A percentile compares a stretch with the other conserved stretches of the same genome.
phyloP scores from a whole-genome alignment of 2,888 invertebrate species.

The Drosophila anceps region DNA sequence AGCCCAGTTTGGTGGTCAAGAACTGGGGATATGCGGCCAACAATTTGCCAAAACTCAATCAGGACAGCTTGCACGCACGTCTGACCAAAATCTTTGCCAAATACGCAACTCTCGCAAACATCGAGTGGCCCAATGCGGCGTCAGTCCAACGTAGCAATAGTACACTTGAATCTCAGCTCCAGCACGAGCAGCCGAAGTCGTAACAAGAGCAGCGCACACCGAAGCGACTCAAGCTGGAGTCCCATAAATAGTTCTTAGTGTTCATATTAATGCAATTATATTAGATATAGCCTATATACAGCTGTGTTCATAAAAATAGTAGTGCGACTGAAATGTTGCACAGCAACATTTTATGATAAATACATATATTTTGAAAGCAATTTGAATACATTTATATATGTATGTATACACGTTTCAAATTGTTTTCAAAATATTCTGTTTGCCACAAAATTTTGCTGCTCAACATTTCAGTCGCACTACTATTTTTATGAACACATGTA shows the following conservation, averaged over 20 bases:
- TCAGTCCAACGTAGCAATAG: neutral
- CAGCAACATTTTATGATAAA: no score
- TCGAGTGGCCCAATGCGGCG: neutral
- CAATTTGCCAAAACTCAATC: slow-evolving; percentile 3
- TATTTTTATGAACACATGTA: neutral
- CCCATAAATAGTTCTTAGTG: neutral
- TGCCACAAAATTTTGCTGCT: no score
- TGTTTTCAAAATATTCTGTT: no score
- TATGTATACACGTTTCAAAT: no score
- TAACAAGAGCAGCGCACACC: neutral
- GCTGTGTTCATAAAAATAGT: no score
- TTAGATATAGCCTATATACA: neutral
- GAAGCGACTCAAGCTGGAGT: neutral
- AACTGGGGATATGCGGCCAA: slow-evolving; percentile 71
- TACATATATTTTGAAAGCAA: no score
- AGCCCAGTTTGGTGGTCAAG: slow-evolving; percentile 67
- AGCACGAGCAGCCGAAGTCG: neutral
- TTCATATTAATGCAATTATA: neutral
- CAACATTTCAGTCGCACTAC: no score
- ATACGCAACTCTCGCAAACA: slow-evolving; percentile 21
- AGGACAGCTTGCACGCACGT: slow-evolving; percentile 11
- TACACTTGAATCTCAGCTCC: neutral
- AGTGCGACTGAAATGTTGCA: no score
- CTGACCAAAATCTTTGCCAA: slow-evolving; percentile 51
- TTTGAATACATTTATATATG: no score